Evolutionary conservation across 2,797 vertebrate genomes (phyloP).

Genomic region (Xyrichtys novacula): DNA sequence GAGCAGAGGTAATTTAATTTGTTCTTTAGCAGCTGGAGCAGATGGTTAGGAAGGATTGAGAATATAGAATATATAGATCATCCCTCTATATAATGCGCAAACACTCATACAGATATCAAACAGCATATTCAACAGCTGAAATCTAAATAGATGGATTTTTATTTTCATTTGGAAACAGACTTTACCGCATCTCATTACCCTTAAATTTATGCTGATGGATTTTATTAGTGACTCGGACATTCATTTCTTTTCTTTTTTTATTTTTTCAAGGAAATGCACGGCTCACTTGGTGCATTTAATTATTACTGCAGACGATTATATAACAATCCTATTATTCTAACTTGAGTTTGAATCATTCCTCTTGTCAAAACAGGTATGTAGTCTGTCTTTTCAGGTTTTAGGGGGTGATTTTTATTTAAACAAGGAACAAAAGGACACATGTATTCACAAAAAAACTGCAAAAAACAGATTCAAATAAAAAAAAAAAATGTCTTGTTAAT

Average conservation of each 20-base stretch:
- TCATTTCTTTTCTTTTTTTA: not conserved
- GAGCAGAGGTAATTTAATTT: conserved; percentile 67
- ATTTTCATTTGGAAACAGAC: conserved; percentile 20
- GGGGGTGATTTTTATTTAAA: no score
- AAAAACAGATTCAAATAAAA: not conserved
- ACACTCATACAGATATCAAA: conserved; percentile 7
- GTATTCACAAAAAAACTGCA: no score
- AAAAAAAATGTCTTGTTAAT: not conserved
- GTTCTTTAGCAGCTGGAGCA: conserved; percentile 60
- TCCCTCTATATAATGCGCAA: conserved; percentile 38
- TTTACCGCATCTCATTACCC: not conserved
- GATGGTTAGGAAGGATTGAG: conserved; percentile 45
- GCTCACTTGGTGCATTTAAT: not conserved
- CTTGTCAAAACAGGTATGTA: no score
- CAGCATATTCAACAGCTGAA: conserved; percentile 16
- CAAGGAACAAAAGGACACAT: no score
- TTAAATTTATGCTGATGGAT: conserved; percentile 12
- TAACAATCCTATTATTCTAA: no score
- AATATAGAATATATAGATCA: conserved; percentile 25
- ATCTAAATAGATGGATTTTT: conserved; percentile 15
- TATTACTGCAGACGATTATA: no score
- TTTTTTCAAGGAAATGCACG: conserved; percentile 1
- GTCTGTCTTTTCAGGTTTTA: no score
- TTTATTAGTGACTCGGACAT: conserved; percentile 6
- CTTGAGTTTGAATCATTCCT: no score